Percentiles rank a stretch among this genome's conserved stretches.
These are phyloP conservation scores for Apoda limacodes DNA, from an alignment of 2,888 invertebrate species.

Conservation along the genomic window DNA sequence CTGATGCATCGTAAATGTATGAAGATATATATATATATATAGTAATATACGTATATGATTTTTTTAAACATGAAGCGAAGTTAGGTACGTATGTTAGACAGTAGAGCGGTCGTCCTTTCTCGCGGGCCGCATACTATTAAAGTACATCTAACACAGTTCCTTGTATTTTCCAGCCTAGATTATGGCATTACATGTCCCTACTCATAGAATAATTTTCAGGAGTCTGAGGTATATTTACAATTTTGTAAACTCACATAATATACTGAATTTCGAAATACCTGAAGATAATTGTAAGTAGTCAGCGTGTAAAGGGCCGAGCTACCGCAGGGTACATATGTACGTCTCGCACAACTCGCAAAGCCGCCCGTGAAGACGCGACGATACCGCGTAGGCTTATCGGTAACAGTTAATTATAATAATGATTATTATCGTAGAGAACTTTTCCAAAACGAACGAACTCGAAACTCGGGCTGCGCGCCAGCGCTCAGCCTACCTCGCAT, in stretches of 20 bases:
- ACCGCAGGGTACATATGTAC: background rate
- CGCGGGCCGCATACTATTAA: constrained; percentile 36
- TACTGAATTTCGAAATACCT: no score
- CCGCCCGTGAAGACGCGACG: constrained; percentile 60
- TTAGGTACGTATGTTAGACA: constrained; percentile 68
- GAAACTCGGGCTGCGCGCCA: constrained; percentile 70
- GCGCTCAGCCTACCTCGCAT: constrained; percentile 77
- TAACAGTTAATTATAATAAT: constrained; percentile 66
- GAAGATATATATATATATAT: constrained; percentile 65
- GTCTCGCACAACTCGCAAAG: constrained; percentile 14
- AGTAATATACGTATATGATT: constrained; percentile 69
- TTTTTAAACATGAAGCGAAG: constrained; percentile 67
- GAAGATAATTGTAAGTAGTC: no score
- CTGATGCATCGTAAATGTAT: constrained; percentile 70
- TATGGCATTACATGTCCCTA: no score
- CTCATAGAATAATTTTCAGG: no score
- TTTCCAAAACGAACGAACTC: constrained; percentile 73
- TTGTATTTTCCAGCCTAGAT: no score
- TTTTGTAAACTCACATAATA: no score
- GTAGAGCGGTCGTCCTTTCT: constrained; percentile 65
- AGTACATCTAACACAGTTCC: no score
- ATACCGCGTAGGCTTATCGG: constrained; percentile 67
- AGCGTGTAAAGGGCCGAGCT: background rate
- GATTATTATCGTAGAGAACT: constrained; percentile 69
- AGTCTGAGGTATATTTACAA: no score